A percentile compares a stretch with the other conserved stretches of the same genome.
Conservation (phyloP, 2,797 vertebrate species). For the Lutjanus campechanus region DNA sequence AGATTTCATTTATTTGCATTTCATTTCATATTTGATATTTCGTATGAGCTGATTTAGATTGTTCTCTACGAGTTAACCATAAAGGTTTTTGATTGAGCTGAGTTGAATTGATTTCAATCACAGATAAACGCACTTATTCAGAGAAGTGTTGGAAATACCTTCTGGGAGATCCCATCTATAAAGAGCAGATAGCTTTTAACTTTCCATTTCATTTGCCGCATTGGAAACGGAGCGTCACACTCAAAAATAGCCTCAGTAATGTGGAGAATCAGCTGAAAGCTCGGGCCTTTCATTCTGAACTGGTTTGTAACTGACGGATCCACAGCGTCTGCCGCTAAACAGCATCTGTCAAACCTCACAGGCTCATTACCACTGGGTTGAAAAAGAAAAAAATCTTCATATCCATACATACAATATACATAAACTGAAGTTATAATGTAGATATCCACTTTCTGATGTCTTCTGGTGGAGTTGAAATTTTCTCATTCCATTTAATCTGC, state of each 20-base stretch:
- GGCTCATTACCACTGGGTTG: background rate
- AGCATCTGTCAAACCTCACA: background rate
- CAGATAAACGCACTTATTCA: constrained; percentile 41
- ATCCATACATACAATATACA: background rate
- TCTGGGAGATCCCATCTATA: constrained; percentile 29
- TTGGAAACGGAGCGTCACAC: constrained; percentile 31
- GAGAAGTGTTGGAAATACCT: constrained; percentile 18
- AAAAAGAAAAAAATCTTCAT: background rate
- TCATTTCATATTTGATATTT: constrained; percentile 7
- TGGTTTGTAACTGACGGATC: constrained; percentile 1
- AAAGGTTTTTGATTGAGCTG: constrained; percentile 1
- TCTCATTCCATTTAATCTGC: background rate
- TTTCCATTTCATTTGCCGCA: constrained; percentile 41
- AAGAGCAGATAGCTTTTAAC: constrained; percentile 44
- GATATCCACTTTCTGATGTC: background rate
- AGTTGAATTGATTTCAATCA: constrained; percentile 36
- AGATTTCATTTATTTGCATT: background rate
- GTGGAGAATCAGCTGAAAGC: constrained; percentile 8
- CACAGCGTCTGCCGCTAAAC: background rate
- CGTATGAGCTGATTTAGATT: background rate
- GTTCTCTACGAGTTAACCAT: background rate
- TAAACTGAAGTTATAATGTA: background rate
- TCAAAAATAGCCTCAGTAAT: constrained; percentile 12
- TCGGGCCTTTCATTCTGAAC: background rate
- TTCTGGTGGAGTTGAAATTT: background rate